A percentile compares a stretch with the other conserved stretches of the same genome.
Conservation (phyloP, 2,888 invertebrate genomes). For the Polyommatus icarus region DNA sequence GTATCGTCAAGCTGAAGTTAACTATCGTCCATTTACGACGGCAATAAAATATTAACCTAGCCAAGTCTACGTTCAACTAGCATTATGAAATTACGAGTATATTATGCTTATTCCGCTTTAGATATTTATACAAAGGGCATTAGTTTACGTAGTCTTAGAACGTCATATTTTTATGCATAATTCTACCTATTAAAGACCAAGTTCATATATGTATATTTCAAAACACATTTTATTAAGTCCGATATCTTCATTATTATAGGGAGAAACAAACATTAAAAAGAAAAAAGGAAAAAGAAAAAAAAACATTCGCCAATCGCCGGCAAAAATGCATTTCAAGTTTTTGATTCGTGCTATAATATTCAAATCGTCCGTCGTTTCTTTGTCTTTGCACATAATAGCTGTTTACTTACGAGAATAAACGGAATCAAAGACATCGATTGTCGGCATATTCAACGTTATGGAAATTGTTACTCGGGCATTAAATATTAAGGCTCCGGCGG, state of each 20-base stretch:
- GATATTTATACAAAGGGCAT: not conserved
- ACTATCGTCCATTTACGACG: conserved; percentile 33
- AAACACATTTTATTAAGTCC: not conserved
- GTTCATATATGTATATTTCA: not conserved
- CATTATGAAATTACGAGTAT: conserved; percentile 32
- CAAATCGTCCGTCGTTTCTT: conserved; percentile 4
- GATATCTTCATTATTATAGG: not conserved
- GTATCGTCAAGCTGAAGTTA: conserved; percentile 29
- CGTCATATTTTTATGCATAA: not conserved
- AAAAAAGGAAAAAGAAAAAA: not conserved
- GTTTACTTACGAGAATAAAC: conserved; percentile 30
- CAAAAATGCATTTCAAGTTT: conserved; percentile 5
- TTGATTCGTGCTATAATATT: conserved; percentile 11
- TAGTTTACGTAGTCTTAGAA: not conserved
- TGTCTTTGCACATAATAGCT: conserved; percentile 26
- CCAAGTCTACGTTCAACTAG: conserved; percentile 24
- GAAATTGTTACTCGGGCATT: conserved; percentile 66
- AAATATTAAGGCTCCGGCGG: conserved; percentile 64
- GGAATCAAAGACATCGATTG: conserved; percentile 37
- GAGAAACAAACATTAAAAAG: not conserved
- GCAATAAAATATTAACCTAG: conserved; percentile 30
- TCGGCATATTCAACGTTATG: conserved; percentile 55
- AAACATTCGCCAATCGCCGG: not conserved
- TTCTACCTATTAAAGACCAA: not conserved
- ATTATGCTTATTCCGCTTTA: conserved; percentile 4